These are phyloP conservation scores for Helobdella robusta DNA, from an alignment of 2,888 invertebrate species.

Conservation along the genomic window DNA sequence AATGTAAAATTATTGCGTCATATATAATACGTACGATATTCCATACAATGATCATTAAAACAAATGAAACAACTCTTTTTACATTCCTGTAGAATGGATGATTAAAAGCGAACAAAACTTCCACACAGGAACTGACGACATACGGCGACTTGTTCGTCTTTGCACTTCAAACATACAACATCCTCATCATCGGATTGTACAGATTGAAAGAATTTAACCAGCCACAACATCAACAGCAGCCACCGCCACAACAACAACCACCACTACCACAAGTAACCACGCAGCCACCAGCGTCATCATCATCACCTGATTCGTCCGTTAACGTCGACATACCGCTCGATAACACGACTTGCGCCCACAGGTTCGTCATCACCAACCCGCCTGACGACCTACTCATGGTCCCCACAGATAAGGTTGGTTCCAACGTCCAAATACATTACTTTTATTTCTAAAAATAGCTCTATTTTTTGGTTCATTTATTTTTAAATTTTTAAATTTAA, in stretches of 20 bases:
- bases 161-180: slow-evolving; percentile 90
- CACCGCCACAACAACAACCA: too few species aligned
- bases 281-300: not conserved
- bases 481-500: not conserved
- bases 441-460: not conserved
- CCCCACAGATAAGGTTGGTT: slow-evolving; percentile 85
- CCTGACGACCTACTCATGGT: slow-evolving; percentile 92
- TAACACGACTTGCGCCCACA: slow-evolving; percentile 59
- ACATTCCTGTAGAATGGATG: not conserved
- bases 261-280: too few species aligned
- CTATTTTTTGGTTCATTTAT: not conserved
- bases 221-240: slow-evolving; percentile 38
- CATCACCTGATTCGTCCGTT: slow-evolving; percentile 1
- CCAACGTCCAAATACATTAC: slow-evolving; percentile 24
- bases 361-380: slow-evolving; percentile 99
- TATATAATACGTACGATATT: not conserved
- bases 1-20: not conserved
- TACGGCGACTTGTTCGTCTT: slow-evolving; percentile 96
- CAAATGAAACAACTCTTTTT: not conserved
- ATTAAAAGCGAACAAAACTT: too few species aligned
- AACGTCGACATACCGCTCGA: too few species aligned
- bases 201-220: slow-evolving; percentile 31
- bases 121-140: slow-evolving; percentile 83
- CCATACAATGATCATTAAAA: not conserved
- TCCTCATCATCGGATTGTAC: slow-evolving; percentile 61